These are phyloP conservation scores for Amblyopsis hoosieri DNA, from an alignment of 2,797 vertebrate genomes.

Conservation along the genomic window DNA sequence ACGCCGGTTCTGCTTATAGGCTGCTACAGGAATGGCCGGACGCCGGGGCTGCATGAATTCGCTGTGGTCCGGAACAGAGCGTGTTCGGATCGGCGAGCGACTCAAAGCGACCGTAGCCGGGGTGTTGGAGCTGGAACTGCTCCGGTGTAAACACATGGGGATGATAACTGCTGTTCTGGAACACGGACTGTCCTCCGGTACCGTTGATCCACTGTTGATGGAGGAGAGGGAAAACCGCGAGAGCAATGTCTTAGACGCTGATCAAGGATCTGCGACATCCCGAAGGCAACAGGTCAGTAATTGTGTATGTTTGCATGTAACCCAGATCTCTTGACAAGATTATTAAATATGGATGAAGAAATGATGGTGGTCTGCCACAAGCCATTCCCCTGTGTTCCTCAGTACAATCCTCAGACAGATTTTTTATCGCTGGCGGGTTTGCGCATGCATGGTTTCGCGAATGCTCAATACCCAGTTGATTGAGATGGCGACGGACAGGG, in stretches of 20 bases:
- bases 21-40: slow-evolving; percentile 69
- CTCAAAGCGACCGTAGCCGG: slow-evolving; percentile 83
- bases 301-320: slow-evolving; percentile 38
- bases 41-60: slow-evolving; percentile 79
- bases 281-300: slow-evolving; percentile 84
- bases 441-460: slow-evolving; percentile 40
- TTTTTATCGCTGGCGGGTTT: slow-evolving; percentile 30
- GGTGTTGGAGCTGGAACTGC: slow-evolving; percentile 81
- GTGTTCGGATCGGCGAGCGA: slow-evolving; percentile 82
- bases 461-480: slow-evolving; percentile 35
- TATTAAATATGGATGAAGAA: slow-evolving; percentile 61
- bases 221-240: slow-evolving; percentile 43
- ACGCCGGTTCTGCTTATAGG: slow-evolving; percentile 22
- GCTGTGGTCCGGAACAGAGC: slow-evolving; percentile 81
- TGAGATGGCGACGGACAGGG: slow-evolving; percentile 46
- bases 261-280: slow-evolving; percentile 68
- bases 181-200: slow-evolving; percentile 23
- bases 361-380: slow-evolving; percentile 62
- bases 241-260: slow-evolving; percentile 43
- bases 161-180: slow-evolving; percentile 74
- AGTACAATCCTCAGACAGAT: slow-evolving; percentile 44
- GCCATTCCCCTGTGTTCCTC: slow-evolving; percentile 44
- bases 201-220: not conserved
- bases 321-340: slow-evolving; percentile 41
- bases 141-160: slow-evolving; percentile 78